Evolutionary conservation across 2,888 invertebrate genomes (phyloP), one percentile per base, ranked within the genome.

Genomic region (Notodonta ziczac): DNA sequence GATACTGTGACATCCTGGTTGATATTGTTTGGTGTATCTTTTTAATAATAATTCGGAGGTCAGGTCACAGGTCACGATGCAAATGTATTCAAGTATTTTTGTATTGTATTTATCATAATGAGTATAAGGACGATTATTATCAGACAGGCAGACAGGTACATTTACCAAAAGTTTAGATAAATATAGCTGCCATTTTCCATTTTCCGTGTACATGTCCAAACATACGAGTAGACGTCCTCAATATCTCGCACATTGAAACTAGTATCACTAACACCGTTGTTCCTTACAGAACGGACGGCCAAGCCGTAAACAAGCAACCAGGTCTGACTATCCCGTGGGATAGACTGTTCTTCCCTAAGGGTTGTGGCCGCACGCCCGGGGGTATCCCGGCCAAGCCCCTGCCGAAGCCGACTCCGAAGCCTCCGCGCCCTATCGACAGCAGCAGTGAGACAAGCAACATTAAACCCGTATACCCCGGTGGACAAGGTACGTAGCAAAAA

Each of bases 341-440:
- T 55, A 94, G 96, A 70, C 86, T 97, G 14, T 95, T 95, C 81
- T 96, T 97, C 87, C 97, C 97, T 7, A 94, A 95, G 74, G 96
- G 96, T 57, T 97, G 97, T 81, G 96, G 96, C 44, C 94, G 94
- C 59, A 94, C 92, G 2, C 93, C 93, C 0, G 93, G 93, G 2
- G 94, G 93, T 4, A 70, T 90, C 0, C 91, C 91, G 8, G 75
- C 88, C 32, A 90, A 86, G 55, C 94, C 94, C 0, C 77, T 70
- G 39, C 74, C 74, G 2, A 85, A 86, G 55, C 83, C 86, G 0
- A 90, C 79, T 58, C 82, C 83, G 6, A 75, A 66, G 12, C 87
- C 89, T 78, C 72, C 85, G 9, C 70, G 64, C 13, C 77, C 68
- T 69, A 75, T 86, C 44, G 94, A 94, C 74, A 94, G 89, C 73